Base-by-base conservation (phyloP, 2,888 invertebrate species). In the Ectobius pallidus region DNA sequence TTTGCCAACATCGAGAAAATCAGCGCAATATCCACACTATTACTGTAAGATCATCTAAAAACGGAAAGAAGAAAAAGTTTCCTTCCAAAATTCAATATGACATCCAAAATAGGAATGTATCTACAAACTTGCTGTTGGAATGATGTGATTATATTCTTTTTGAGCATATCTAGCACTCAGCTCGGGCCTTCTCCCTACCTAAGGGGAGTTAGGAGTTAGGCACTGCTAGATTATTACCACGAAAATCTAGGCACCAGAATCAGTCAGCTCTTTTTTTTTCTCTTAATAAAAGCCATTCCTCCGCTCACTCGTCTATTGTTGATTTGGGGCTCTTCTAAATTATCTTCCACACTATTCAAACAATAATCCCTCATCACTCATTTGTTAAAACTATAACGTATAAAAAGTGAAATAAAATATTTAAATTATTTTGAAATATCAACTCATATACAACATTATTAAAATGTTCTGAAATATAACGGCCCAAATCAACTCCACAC, bases 51-150 rank as follows among this genome's bases (percentile, higher is more conserved):
- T 30, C 4, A 30, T 30, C 30, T 58, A 34, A 7, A 30, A 9
- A 25, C 30, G n/a, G 27, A 30, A 58, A 58, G 27, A 58, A 7
- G 32, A 55, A 55, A 65, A 18, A 39, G 22, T 34, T n/a, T 42
- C 27, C 39, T 27, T 65, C 65, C 46, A 65, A 65, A 65, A 65
- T 65, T 25, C 65, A n/a, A n/a, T n/a, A 65, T 44, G 46, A 22
- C 46, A 14, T 65, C 65, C 44, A 65, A 65, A 65, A 65, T 46
- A 27, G 44, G 65, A 65, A 65, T 65, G 44, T 30, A 44, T 44
- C 65, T 65, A 65, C 65, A 46, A 65, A 65, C n/a, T n/a, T n/a
- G n/a, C n/a, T n/a, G 34, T 25, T 27, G 65, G 65, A 65, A 65
- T 65, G 65, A 58, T 58, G 58, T 58, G n/a, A n/a, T 30, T 27